These are phyloP conservation scores for Lasiurus cinereus DNA, from an alignment of 2,113 vertebrate species.

Conservation along the genomic window DNA sequence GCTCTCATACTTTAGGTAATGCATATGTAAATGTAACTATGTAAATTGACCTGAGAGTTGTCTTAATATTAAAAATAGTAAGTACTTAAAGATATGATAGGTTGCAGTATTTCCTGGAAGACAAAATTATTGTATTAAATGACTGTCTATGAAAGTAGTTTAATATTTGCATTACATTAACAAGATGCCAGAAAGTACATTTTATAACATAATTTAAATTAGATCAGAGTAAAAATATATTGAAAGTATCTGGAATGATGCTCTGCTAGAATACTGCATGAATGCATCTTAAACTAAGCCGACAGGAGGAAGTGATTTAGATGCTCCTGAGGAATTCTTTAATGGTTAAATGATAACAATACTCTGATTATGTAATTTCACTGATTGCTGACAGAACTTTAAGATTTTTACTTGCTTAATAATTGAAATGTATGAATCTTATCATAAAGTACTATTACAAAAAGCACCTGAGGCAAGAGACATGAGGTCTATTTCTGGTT, in stretches of 20 bases:
- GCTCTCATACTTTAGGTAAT: background rate
- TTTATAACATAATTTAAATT: constrained; percentile 43
- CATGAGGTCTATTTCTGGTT: background rate
- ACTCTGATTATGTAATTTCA: background rate
- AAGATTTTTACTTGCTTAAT: background rate
- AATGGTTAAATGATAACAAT: background rate
- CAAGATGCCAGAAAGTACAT: constrained; percentile 4
- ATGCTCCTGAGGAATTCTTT: background rate
- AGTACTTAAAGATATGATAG: background rate
- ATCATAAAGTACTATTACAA: background rate
- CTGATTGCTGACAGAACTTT: background rate
- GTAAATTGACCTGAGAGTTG: constrained; percentile 20
- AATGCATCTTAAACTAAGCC: background rate
- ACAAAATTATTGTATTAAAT: constrained; percentile 37
- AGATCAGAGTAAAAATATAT: background rate
- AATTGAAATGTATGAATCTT: background rate
- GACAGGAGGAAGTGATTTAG: background rate
- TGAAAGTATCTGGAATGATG: background rate
- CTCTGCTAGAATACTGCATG: background rate
- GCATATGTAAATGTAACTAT: constrained; percentile 43
- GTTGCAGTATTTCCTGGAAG: background rate
- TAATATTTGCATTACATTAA: constrained; percentile 36
- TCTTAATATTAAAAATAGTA: constrained; percentile 47
- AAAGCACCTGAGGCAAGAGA: background rate
- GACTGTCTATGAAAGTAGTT: background rate